Percentiles rank a stretch among this genome's conserved stretches.
phyloP scores from a whole-genome alignment of 2,113 vertebrate genomes.

The Dinomys branickii region DNA sequence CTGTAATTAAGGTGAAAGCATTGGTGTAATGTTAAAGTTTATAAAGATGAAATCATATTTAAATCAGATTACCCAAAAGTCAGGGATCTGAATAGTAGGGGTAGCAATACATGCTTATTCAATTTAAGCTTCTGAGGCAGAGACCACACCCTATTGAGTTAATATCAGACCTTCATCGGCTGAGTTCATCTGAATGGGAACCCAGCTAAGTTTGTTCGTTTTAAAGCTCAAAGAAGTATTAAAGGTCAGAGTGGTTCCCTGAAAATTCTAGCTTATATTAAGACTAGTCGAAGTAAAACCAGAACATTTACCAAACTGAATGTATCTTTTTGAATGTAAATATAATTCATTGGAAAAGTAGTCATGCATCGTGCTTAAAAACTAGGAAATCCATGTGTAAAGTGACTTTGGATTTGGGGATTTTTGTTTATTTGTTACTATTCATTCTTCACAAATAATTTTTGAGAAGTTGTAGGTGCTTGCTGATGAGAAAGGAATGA shows the following conservation, averaged over 20 bases:
- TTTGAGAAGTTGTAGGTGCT: not conserved
- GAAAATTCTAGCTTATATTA: not conserved
- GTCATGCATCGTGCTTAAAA: slow-evolving; percentile 13
- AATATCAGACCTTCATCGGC: not conserved
- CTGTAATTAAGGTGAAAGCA: slow-evolving; percentile 28
- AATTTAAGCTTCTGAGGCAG: not conserved
- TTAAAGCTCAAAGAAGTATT: not conserved
- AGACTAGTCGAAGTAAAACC: slow-evolving; percentile 17
- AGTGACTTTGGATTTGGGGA: not conserved
- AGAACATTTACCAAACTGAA: not conserved
- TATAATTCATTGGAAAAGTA: slow-evolving; percentile 42
- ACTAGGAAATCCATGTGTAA: slow-evolving; percentile 33
- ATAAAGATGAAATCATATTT: slow-evolving; percentile 42
- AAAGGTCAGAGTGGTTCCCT: not conserved
- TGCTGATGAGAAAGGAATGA: not conserved
- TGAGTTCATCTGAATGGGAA: not conserved
- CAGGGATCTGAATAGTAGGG: not conserved
- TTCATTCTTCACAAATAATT: slow-evolving; percentile 56
- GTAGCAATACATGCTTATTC: not conserved
- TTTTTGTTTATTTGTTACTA: slow-evolving; percentile 24
- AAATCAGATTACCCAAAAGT: not conserved
- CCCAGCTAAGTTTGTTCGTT: not conserved
- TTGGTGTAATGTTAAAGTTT: slow-evolving; percentile 14
- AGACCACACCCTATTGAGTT: slow-evolving; percentile 1
- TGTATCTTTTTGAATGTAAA: slow-evolving; percentile 46